Evolutionary conservation across 2,797 vertebrate species (phyloP).

Genomic region (Xerus rutilus): DNA sequence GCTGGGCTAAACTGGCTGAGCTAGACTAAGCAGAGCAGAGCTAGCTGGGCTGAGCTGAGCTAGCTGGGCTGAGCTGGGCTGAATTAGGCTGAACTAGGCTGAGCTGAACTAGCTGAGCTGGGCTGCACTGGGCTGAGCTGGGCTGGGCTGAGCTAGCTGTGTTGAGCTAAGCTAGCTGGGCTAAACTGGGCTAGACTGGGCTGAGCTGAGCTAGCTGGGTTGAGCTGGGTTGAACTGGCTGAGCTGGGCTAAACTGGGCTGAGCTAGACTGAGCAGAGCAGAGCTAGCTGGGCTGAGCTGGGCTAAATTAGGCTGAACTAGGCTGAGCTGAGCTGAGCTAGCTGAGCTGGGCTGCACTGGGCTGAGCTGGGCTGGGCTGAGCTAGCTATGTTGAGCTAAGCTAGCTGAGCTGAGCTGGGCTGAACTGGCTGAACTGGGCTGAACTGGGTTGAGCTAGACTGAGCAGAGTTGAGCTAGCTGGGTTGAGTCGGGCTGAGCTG

Average conservation of each 20-base stretch:
- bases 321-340: fast-evolving
- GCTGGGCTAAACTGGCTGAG: not conserved
- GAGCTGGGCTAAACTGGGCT: not conserved
- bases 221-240: fast-evolving
- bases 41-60: not conserved
- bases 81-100: not conserved
- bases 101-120: not conserved
- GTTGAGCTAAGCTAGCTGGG: fast-evolving
- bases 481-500: too few species aligned
- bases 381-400: fast-evolving
- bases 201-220: fast-evolving
- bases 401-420: fast-evolving
- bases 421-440: too few species aligned
- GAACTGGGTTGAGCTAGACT: fast-evolving
- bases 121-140: fast-evolving
- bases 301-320: fast-evolving
- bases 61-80: not conserved
- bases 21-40: not conserved
- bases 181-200: fast-evolving
- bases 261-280: fast-evolving
- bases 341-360: fast-evolving
- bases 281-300: fast-evolving
- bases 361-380: fast-evolving
- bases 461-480: not conserved
- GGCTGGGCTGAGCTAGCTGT: fast-evolving